Evolutionary conservation across 2,797 vertebrate genomes (phyloP), one percentile per base, ranked within the genome.

Genomic region (Myripristis jacobus): DNA sequence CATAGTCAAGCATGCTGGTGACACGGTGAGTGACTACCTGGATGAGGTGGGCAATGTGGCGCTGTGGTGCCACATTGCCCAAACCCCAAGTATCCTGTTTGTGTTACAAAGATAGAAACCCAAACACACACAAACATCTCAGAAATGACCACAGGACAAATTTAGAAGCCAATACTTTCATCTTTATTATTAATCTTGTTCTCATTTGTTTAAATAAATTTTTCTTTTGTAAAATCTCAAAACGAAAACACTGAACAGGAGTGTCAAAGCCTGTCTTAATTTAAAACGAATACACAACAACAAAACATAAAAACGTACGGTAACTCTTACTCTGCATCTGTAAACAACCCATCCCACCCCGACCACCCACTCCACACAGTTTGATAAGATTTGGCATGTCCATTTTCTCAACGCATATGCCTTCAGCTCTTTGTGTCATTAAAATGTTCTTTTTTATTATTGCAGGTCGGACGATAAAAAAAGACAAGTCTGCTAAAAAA

Each of bases 251-350:
- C 93, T 92, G 91, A 92, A 95, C 93, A 94, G 93, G 93, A 94
- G 93, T 94, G 93, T 94, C 92, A 94, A 93, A 94, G 91, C 93
- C 93, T 91, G 92, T 92, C 92, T 94, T 94, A 94, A 94, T 92
- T 94, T 93, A 94, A 94, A 94, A 93, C 88, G 87, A 92, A 92
- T 92, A 92, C 92, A 93, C 93, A 93, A 93, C 88, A 92, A 92
- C 88, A 92, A 88, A 92, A 93, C 89, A 94, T 92, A 94, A 90
- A 94, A 93, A 94, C 88, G 80, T 90, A 93, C 84, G 90, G 83
- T 85, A 94, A 93, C 89, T 91, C 88, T 90, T 87, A 91, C 85
- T 90, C 91, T 89, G 91, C 91, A 89, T 90, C 88, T 94, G 92
- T 93, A 93, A 93, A 94, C 92, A 92, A 92, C 88, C 91, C 89